These are phyloP conservation scores for Globia sparganii DNA, from an alignment of 2,888 invertebrate species.

Conservation along the genomic window DNA sequence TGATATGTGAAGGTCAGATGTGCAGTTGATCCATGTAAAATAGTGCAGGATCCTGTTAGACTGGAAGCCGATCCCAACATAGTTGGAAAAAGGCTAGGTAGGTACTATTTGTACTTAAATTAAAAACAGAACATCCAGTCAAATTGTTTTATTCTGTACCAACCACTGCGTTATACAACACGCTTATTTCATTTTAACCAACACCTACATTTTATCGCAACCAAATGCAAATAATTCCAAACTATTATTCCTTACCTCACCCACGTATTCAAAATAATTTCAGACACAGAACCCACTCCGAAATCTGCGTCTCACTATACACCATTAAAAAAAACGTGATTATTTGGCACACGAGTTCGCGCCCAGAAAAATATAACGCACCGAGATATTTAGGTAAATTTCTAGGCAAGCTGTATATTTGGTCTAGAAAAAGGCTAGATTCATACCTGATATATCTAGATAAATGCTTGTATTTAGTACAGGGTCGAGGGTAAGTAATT, in stretches of 20 bases:
- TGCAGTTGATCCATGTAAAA: too few relatives aligned
- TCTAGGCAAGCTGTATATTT: constrained; percentile 59
- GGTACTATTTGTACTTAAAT: too few relatives aligned
- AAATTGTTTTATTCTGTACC: not conserved
- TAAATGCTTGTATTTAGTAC: constrained; percentile 7
- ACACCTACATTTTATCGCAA: not conserved
- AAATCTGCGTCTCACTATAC: not conserved
- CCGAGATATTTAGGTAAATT: constrained; percentile 75
- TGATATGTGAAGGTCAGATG: too few relatives aligned
- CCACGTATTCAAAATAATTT: not conserved
- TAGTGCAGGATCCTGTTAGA: too few relatives aligned
- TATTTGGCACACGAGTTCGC: constrained; percentile 67
- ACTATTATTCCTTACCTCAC: not conserved
- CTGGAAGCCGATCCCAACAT: too few relatives aligned
- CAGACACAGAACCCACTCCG: constrained; percentile 31
- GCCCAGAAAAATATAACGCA: constrained; percentile 59
- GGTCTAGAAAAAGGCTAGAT: constrained; percentile 36
- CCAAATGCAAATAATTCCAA: not conserved
- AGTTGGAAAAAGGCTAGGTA: too few relatives aligned
- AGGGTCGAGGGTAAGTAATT: constrained; percentile 14
- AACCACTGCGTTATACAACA: not conserved
- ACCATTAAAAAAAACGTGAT: constrained; percentile 42
- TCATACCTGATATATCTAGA: constrained; percentile 25
- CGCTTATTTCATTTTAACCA: not conserved
- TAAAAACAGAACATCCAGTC: too few relatives aligned